phyloP scores from a whole-genome alignment of 2,797 vertebrate species.

The Eremophila alpestris region DNA sequence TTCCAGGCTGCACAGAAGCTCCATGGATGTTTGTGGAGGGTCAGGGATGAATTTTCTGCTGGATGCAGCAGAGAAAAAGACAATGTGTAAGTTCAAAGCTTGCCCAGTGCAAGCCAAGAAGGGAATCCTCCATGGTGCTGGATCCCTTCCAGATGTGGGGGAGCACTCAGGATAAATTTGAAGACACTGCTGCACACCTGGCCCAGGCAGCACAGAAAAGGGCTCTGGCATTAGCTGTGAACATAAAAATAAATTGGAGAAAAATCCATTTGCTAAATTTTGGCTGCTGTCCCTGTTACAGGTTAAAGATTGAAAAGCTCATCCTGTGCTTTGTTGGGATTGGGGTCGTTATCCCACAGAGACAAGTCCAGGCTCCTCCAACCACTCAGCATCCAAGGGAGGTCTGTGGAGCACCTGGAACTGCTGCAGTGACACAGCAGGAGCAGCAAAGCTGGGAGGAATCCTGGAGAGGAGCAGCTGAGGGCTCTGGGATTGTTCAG shows the following conservation, averaged over 20 bases:
- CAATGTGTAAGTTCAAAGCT: background rate
- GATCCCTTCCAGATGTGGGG: background rate
- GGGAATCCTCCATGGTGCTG: background rate
- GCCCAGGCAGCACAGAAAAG: background rate
- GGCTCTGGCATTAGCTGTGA: background rate
- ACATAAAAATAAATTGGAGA: background rate
- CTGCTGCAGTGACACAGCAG: background rate
- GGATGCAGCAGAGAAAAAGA: background rate
- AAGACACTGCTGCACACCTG: background rate
- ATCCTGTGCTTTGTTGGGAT: background rate
- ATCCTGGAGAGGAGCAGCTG: background rate
- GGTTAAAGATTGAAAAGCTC: background rate
- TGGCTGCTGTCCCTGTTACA: background rate
- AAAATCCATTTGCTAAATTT: background rate
- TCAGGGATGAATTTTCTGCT: background rate
- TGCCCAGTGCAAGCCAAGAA: background rate
- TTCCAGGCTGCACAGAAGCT: background rate
- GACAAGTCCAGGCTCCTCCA: background rate
- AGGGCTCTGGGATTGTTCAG: background rate
- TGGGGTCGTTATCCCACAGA: rapidly evolving
- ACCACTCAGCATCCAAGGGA: rapidly evolving
- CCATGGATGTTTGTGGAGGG: rapidly evolving
- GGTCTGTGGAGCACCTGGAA: background rate
- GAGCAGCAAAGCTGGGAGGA: background rate
- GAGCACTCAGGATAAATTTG: background rate